A percentile compares a stretch with the other conserved stretches of the same genome.
These are phyloP conservation scores for Aspidiotus rigidus DNA, from an alignment of 2,888 invertebrate genomes.

Conservation along the genomic window DNA sequence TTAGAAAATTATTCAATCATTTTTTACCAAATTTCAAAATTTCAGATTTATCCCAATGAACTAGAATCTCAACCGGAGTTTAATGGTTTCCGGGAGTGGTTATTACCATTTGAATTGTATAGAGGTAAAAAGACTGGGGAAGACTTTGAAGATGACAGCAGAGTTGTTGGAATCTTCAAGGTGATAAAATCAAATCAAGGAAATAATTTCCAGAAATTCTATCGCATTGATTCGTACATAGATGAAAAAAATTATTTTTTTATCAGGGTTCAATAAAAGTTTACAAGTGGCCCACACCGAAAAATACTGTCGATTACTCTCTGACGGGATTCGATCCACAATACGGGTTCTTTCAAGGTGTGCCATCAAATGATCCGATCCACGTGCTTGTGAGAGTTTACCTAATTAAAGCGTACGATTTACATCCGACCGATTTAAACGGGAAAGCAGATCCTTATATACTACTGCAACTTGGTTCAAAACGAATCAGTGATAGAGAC, in stretches of 20 bases:
- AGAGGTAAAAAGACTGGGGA: constrained; percentile 81
- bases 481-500: constrained; percentile 75
- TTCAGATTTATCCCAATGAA: constrained; percentile 70
- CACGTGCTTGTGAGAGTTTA: constrained; percentile 79
- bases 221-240: background rate
- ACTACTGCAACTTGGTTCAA: constrained; percentile 71
- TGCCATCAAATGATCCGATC: constrained; percentile 78
- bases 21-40: constrained; percentile 15
- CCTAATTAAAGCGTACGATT: constrained; percentile 72
- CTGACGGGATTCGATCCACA: constrained; percentile 71
- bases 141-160: constrained; percentile 71
- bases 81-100: constrained; percentile 78
- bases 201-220: too few relatives aligned
- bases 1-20: background rate
- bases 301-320: constrained; percentile 61
- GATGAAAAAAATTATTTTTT: background rate
- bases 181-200: constrained; percentile 44
- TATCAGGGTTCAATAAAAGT: constrained; percentile 74
- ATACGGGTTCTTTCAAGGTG: constrained; percentile 67
- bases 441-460: constrained; percentile 89
- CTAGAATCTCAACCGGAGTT: constrained; percentile 68
- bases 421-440: constrained; percentile 83
- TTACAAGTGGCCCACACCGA: constrained; percentile 75
- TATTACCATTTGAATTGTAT: constrained; percentile 75
- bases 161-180: constrained; percentile 80